These are phyloP conservation scores for Drosophila hydei DNA, from an alignment of 1,140 invertebrate genomes.

Conservation along the genomic window DNA sequence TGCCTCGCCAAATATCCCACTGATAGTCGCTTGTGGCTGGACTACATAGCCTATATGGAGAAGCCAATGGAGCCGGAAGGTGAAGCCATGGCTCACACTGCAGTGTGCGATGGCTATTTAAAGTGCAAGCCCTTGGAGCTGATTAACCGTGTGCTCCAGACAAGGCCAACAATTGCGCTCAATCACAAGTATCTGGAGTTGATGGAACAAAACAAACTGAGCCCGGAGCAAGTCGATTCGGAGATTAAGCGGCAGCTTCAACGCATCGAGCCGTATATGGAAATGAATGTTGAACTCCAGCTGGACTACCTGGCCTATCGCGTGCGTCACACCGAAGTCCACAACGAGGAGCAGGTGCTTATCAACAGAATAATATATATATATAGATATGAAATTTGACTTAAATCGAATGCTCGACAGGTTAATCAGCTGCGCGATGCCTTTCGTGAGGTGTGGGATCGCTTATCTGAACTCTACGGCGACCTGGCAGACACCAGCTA, in stretches of 20 bases:
- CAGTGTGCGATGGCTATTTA: constrained; percentile 34
- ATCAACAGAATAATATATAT: neutral
- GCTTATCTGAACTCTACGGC: constrained; percentile 63
- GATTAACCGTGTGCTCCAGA: constrained; percentile 28
- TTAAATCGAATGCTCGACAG: constrained; percentile 9
- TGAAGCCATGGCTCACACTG: neutral
- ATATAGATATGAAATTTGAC: neutral
- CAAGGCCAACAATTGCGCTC: constrained; percentile 12
- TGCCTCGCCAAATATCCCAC: constrained; percentile 40
- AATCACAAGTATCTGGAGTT: constrained; percentile 53
- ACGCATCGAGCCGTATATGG: constrained; percentile 14
- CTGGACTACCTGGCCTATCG: constrained; percentile 62
- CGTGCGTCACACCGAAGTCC: constrained; percentile 34
- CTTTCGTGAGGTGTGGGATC: constrained; percentile 67
- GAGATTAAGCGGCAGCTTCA: constrained; percentile 16
- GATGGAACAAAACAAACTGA: constrained; percentile 31
- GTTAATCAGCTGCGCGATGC: constrained; percentile 49
- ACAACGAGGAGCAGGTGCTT: constrained; percentile 11
- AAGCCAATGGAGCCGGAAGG: neutral
- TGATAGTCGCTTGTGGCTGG: constrained; percentile 47
- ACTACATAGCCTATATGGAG: constrained; percentile 47
- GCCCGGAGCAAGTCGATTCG: constrained; percentile 13
- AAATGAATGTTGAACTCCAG: constrained; percentile 54
- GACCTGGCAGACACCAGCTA: constrained; percentile 70
- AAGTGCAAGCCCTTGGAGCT: constrained; percentile 27